Conservation (phyloP, 2,113 vertebrate species). For the Catharus fuscescens region DNA sequence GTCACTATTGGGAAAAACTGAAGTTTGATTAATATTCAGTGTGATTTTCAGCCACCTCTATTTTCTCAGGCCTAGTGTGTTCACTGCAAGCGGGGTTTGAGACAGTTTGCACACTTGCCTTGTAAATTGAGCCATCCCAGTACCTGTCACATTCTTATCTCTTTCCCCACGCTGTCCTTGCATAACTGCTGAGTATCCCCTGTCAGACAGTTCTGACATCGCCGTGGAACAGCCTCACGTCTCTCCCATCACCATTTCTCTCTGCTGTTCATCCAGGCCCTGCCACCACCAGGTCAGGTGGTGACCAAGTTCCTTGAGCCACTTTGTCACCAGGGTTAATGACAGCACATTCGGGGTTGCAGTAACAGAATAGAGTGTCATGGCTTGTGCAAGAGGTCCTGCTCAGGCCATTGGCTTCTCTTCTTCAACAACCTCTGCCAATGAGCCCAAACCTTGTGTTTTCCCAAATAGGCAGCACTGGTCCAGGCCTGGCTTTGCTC, state of each 20-base stretch:
- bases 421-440: not conserved
- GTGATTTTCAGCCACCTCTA: not conserved
- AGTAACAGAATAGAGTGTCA: not conserved
- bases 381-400: not conserved
- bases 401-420: not conserved
- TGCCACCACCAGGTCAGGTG: not conserved
- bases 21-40: not conserved
- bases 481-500: not conserved
- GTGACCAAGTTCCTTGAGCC: not conserved
- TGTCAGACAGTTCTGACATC: accelerated
- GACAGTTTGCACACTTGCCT: not conserved
- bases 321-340: not conserved
- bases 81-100: not conserved
- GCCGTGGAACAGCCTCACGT: accelerated
- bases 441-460: not conserved
- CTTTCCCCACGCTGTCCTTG: not conserved
- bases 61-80: not conserved
- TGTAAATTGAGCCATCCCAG: not conserved
- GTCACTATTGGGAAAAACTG: not conserved
- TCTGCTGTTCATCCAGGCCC: not conserved
- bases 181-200: not conserved
- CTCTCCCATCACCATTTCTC: not conserved
- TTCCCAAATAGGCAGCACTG: not conserved
- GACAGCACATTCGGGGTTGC: accelerated
- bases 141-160: not conserved